Evolutionary conservation across 23 tunicate species (phyloP).

Genomic region (Trididemnum miniatum): DNA sequence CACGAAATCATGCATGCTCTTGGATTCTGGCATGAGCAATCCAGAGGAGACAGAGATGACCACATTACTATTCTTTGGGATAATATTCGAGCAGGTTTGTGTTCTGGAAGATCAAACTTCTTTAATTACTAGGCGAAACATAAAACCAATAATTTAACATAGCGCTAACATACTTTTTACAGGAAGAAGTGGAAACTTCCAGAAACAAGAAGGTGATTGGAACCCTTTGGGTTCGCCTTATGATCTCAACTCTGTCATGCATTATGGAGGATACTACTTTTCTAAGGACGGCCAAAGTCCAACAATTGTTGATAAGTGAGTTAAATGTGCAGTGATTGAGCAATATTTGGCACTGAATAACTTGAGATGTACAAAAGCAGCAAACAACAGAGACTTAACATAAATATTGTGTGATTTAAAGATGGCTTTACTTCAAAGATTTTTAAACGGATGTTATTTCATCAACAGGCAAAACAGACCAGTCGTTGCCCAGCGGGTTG

Average conservation of each 20-base stretch:
- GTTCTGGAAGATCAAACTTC: too few species aligned
- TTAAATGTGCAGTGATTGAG: too few species aligned
- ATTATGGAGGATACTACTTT: slow-evolving; percentile 30
- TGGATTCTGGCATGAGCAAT: slow-evolving; percentile 36
- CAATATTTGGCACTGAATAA: too few species aligned
- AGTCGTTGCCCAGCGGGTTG: slow-evolving; percentile 13
- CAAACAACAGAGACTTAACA: too few species aligned
- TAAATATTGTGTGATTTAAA: too few species aligned
- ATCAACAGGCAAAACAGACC: too few species aligned
- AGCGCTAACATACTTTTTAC: neutral
- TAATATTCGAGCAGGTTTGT: slow-evolving; percentile 20
- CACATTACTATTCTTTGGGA: neutral
- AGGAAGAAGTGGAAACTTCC: too few species aligned
- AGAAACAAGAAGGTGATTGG: slow-evolving; percentile 17
- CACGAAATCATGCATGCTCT: slow-evolving; percentile 41
- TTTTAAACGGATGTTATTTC: too few species aligned
- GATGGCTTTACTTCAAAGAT: too few species aligned
- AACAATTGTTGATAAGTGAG: slow-evolving; percentile 27
- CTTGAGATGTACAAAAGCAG: too few species aligned
- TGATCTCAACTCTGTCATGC: slow-evolving; percentile 20
- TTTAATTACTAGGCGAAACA: too few species aligned
- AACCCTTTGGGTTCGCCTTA: slow-evolving; percentile 27
- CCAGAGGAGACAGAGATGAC: slow-evolving; percentile 27
- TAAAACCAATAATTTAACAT: too few species aligned
- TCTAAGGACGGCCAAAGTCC: neutral